phyloP scores from a whole-genome alignment of 2,888 invertebrate genomes.

The Caenorhabditis sp. region DNA sequence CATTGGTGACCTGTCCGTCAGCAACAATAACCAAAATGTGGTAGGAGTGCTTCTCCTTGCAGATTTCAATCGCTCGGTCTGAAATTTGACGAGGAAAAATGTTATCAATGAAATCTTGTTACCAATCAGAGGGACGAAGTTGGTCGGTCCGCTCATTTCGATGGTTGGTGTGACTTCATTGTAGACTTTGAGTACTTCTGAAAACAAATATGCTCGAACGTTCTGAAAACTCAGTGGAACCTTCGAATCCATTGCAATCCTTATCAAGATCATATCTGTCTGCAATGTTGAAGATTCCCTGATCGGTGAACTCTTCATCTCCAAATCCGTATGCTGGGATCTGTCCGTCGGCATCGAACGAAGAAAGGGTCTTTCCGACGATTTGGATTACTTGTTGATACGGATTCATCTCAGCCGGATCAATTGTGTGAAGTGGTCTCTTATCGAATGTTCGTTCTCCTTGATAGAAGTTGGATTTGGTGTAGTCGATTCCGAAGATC shows the following conservation, averaged over 20 bases:
- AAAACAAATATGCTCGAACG: conserved; percentile 11
- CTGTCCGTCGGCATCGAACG: conserved; percentile 85
- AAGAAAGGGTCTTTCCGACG: conserved; percentile 85
- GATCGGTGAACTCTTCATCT: conserved; percentile 84
- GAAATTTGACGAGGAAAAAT: not conserved
- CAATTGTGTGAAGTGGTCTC: conserved; percentile 84
- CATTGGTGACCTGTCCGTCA: conserved; percentile 85
- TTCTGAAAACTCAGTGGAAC: conserved; percentile 54
- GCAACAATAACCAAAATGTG: conserved; percentile 85
- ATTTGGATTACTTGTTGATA: conserved; percentile 85
- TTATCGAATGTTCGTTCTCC: conserved; percentile 85
- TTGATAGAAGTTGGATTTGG: conserved; percentile 86
- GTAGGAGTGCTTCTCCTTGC: conserved; percentile 84
- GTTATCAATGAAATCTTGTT: conserved; percentile 25
- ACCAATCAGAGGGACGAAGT: conserved; percentile 85
- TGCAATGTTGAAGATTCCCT: conserved; percentile 81
- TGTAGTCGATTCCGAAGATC: conserved; percentile 85
- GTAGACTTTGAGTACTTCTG: conserved; percentile 85
- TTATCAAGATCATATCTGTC: conserved; percentile 82
- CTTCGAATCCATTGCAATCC: conserved; percentile 84
- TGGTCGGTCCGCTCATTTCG: conserved; percentile 85
- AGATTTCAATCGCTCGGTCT: conserved; percentile 84
- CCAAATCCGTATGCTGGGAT: conserved; percentile 86
- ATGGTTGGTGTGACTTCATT: conserved; percentile 84
- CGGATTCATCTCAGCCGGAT: conserved; percentile 84